Percentiles rank a stretch among this genome's conserved stretches.
Conservation (phyloP, 1,140 invertebrate genomes). For the Stegodyphus dumicola region DNA sequence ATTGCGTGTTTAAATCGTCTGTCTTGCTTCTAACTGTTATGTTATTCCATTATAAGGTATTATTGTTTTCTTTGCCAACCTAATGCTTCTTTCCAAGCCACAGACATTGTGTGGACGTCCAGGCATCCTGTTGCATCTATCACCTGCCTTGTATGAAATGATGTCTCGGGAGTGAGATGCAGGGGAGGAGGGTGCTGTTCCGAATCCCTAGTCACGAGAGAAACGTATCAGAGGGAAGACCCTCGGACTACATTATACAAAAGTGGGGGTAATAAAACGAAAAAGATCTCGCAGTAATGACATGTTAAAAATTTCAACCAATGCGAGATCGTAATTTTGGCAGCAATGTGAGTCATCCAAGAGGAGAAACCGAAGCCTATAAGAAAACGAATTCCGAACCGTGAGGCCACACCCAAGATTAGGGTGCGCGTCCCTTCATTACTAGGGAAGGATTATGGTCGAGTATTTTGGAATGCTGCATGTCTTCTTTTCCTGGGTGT, state of each 20-base stretch:
- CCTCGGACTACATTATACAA: conserved; percentile 10
- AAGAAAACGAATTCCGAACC: neutral
- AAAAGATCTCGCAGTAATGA: conserved; percentile 24
- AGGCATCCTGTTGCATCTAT: neutral
- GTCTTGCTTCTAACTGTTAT: too few relatives aligned
- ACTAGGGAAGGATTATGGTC: conserved; percentile 10
- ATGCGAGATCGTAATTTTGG: conserved; percentile 1
- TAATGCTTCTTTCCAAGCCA: too few relatives aligned
- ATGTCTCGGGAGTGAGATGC: neutral
- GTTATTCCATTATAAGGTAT: too few relatives aligned
- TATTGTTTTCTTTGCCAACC: too few relatives aligned
- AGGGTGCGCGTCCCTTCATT: conserved; percentile 22
- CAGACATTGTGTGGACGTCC: too few relatives aligned
- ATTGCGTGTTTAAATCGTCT: too few relatives aligned
- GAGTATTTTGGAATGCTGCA: too few relatives aligned
- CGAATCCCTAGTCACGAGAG: conserved; percentile 28
- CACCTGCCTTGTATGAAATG: conserved; percentile 6
- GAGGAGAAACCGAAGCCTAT: too few relatives aligned
- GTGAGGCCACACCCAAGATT: conserved; percentile 41
- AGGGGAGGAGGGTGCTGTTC: neutral
- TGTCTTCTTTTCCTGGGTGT: too few relatives aligned
- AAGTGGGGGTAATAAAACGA: neutral
- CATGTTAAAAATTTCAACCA: conserved; percentile 49
- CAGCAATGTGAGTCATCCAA: too few relatives aligned
- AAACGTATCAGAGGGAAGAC: conserved; percentile 27